Conservation (phyloP, 2,113 vertebrate species). For the Rhinoderma darwinii region DNA sequence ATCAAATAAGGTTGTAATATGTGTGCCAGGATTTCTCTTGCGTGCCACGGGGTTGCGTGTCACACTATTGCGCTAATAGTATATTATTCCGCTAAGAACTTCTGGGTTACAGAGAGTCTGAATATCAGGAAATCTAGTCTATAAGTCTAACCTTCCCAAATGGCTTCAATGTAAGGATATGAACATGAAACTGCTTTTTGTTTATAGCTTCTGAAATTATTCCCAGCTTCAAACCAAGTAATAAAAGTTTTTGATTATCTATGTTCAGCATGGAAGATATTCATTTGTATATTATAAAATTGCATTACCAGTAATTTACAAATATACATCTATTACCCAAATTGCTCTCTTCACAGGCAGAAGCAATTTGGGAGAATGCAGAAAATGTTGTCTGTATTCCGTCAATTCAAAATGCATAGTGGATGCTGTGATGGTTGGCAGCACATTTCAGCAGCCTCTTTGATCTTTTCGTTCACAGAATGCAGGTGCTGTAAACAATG, state of each 20-base stretch:
- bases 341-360: neutral
- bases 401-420: neutral
- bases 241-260: slow-evolving; percentile 18
- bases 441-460: neutral
- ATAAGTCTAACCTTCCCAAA: neutral
- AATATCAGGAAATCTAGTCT: neutral
- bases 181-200: neutral
- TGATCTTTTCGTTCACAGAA: neutral
- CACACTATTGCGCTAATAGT: too few species aligned
- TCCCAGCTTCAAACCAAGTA: slow-evolving; percentile 1
- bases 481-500: neutral
- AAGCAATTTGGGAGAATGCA: neutral
- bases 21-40: too few species aligned
- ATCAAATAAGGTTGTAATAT: too few species aligned
- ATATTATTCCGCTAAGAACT: neutral
- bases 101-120: neutral
- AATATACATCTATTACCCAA: slow-evolving; percentile 7
- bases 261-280: slow-evolving; percentile 11
- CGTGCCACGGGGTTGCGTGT: too few species aligned
- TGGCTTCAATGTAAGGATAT: neutral
- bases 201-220: slow-evolving; percentile 11
- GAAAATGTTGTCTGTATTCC: neutral
- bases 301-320: slow-evolving; percentile 19
- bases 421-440: neutral
- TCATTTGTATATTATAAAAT: slow-evolving; percentile 6